Evolutionary conservation across 2,888 invertebrate genomes (phyloP).

Genomic region (Leistus spinibarbis): DNA sequence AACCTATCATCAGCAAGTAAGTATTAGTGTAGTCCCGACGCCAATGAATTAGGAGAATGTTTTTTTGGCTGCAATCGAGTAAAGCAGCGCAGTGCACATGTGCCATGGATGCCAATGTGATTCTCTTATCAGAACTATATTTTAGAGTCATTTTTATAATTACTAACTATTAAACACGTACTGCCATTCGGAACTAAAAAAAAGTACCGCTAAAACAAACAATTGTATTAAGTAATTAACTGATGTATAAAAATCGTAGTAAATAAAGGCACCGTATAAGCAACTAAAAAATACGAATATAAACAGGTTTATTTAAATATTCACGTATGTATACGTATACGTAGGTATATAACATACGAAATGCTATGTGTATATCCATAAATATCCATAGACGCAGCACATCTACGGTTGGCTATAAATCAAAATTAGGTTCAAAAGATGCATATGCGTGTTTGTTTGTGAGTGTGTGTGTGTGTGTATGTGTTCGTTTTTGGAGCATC

Average conservation of each 20-base stretch:
- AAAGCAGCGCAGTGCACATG: neutral
- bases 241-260: no score
- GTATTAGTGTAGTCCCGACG: neutral
- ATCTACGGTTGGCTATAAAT: conserved; percentile 23
- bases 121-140: neutral
- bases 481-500: conserved; percentile 20
- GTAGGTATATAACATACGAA: neutral
- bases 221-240: no score
- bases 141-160: no score
- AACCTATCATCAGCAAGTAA: conserved; percentile 32
- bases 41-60: conserved; percentile 26
- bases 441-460: conserved; percentile 1
- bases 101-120: neutral
- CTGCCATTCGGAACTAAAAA: no score
- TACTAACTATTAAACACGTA: no score
- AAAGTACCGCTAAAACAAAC: no score
- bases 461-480: neutral
- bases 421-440: conserved; percentile 33
- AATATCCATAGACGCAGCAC: conserved; percentile 27
- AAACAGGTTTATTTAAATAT: conserved; percentile 13
- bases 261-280: neutral
- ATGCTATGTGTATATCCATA: conserved; percentile 6
- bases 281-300: neutral
- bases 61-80: neutral
- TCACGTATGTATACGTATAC: neutral